Percentiles rank a stretch among this genome's conserved stretches.
These are phyloP conservation scores for Meloe dianella DNA, from an alignment of 2,888 invertebrate genomes.

Conservation along the genomic window DNA sequence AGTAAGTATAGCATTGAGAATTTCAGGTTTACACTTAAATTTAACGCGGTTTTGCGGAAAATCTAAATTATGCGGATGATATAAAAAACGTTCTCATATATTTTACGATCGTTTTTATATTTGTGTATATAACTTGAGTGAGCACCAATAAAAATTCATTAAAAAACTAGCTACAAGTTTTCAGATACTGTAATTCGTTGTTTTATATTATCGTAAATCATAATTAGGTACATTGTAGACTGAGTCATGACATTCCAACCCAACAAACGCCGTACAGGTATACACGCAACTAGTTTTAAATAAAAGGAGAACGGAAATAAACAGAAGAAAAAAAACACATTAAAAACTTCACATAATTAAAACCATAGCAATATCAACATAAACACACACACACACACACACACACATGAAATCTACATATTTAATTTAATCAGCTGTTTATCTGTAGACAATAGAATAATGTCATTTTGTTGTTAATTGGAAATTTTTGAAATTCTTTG, in stretches of 20 bases:
- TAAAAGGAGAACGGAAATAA: not conserved
- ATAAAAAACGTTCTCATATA: not conserved
- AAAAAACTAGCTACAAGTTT: conserved; percentile 3
- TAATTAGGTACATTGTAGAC: conserved; percentile 43
- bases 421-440: not conserved
- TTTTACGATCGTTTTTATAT: not conserved
- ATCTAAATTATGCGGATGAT: not conserved
- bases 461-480: conserved; percentile 9
- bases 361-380: not conserved
- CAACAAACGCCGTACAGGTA: conserved; percentile 16
- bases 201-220: conserved; percentile 42
- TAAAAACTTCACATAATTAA: conserved; percentile 10
- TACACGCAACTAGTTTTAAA: conserved; percentile 13
- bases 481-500: not conserved
- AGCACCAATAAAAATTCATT: not conserved
- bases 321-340: not conserved
- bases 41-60: not conserved
- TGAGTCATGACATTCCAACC: conserved; percentile 29
- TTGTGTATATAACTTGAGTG: not conserved
- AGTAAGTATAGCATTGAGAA: too few relatives aligned
- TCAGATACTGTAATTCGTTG: conserved; percentile 18
- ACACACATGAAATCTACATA: conserved; percentile 8
- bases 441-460: not conserved
- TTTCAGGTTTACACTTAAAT: too few relatives aligned
- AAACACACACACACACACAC: not conserved